phyloP scores from a whole-genome alignment of 1,140 invertebrate species.

The Drosophila pruinosa region DNA sequence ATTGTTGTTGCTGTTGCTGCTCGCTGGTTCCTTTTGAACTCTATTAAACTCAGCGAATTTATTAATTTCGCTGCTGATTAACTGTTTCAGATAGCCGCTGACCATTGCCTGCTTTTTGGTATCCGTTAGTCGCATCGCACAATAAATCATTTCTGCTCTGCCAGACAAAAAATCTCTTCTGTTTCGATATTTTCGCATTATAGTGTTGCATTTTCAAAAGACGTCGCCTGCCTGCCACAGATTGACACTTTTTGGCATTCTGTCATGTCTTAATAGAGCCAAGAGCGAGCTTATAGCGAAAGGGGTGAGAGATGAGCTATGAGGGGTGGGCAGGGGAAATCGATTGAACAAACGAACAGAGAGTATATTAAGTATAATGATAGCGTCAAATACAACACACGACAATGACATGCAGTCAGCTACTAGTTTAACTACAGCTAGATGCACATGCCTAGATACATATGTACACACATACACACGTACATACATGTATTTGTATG shows the following conservation, averaged over 20 bases:
- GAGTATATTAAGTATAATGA: slow-evolving; percentile 47
- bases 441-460: slow-evolving; percentile 2
- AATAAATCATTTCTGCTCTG: slow-evolving; percentile 65
- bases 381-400: slow-evolving; percentile 53
- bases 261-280: neutral
- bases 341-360: slow-evolving; percentile 8
- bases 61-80: slow-evolving; percentile 80
- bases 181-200: neutral
- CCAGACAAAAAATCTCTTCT: slow-evolving; percentile 37
- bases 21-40: slow-evolving; percentile 68
- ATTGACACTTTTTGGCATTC: slow-evolving; percentile 36
- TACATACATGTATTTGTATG: neutral
- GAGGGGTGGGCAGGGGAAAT: neutral
- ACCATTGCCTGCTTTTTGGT: slow-evolving; percentile 53
- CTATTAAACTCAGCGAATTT: slow-evolving; percentile 80
- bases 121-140: slow-evolving; percentile 67
- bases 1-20: slow-evolving; percentile 1
- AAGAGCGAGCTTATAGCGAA: neutral
- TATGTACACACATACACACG: neutral
- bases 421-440: slow-evolving; percentile 18
- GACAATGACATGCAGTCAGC: slow-evolving; percentile 37
- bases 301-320: neutral
- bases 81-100: slow-evolving; percentile 74
- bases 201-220: neutral
- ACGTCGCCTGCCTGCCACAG: slow-evolving; percentile 10